These are phyloP conservation scores for Acrossocheilus wenchowensis DNA, from an alignment of 2,797 vertebrate species.

Conservation along the genomic window DNA sequence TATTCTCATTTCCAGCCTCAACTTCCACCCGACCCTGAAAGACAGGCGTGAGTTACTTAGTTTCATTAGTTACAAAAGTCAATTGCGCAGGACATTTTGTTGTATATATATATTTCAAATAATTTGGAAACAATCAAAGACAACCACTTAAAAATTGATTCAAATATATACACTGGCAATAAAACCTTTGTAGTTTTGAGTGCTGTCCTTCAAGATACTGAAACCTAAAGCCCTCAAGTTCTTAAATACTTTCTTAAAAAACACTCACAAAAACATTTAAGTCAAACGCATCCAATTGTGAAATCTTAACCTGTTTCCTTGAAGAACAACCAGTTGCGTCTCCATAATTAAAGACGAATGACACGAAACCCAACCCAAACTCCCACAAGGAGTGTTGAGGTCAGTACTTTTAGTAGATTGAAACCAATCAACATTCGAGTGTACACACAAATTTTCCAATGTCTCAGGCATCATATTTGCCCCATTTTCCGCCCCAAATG, in stretches of 20 bases:
- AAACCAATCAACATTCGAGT: conserved; percentile 62
- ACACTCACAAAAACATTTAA: no score
- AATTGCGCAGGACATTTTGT: not conserved
- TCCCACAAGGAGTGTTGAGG: not conserved
- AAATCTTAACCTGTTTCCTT: not conserved
- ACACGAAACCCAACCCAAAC: not conserved
- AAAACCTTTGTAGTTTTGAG: not conserved
- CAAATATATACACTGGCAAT: not conserved
- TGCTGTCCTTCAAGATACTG: not conserved
- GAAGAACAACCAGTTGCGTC: not conserved
- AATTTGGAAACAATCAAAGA: conserved; percentile 3
- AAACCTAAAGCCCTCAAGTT: not conserved
- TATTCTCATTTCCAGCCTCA: conserved; percentile 93
- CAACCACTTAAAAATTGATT: not conserved
- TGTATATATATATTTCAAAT: not conserved
- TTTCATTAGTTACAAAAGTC: not conserved
- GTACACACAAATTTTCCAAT: not conserved
- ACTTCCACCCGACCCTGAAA: conserved; percentile 93
- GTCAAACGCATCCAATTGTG: not conserved
- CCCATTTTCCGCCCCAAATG: not conserved
- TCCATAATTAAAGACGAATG: conserved; percentile 39
- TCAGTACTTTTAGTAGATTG: conserved; percentile 50
- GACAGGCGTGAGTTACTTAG: not conserved
- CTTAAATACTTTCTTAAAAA: conserved; percentile 28
- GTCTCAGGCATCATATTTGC: conserved; percentile 33